Evolutionary conservation across 2,113 vertebrate genomes (phyloP).

Genomic region (Opisthocomus hoazin): DNA sequence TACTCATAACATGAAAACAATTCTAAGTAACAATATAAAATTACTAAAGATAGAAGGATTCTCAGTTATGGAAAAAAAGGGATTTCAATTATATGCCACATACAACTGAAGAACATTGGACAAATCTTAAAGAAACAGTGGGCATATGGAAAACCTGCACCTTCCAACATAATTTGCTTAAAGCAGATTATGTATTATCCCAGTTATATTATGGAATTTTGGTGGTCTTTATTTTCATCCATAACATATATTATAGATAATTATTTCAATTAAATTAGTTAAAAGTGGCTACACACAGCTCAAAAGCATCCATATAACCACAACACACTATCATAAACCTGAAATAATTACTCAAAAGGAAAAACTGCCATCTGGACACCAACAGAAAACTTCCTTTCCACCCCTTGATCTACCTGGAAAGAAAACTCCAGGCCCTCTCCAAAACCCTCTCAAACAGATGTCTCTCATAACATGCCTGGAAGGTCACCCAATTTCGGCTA

Average conservation of each 20-base stretch:
- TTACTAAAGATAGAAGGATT: background rate
- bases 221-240: background rate
- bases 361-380: background rate
- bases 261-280: background rate
- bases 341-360: background rate
- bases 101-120: background rate
- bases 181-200: background rate
- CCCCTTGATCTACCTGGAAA: background rate
- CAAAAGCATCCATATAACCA: background rate
- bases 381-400: background rate
- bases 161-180: background rate
- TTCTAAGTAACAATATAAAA: background rate
- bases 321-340: background rate
- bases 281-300: background rate
- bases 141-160: background rate
- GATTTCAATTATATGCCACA: background rate
- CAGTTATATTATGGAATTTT: background rate
- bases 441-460: background rate
- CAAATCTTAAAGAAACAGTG: background rate
- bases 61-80: background rate
- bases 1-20: background rate
- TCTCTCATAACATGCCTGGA: background rate
- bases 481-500: background rate
- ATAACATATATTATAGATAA: background rate
- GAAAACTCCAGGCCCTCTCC: background rate